These are phyloP conservation scores for Antigone vipio DNA, from an alignment of 2,113 vertebrate species.

Conservation along the genomic window DNA sequence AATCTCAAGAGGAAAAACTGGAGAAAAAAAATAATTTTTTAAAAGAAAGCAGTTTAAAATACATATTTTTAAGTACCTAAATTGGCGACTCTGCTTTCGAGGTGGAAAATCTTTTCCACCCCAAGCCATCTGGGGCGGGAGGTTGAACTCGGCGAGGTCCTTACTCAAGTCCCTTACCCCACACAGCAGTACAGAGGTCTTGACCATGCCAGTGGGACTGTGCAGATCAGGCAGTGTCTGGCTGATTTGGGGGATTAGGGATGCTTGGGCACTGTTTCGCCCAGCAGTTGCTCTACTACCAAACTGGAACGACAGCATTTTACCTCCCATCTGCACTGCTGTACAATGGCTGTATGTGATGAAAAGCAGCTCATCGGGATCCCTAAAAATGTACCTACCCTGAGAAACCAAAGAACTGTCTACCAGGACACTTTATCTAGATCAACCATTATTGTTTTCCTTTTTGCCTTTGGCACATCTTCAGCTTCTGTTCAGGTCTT, in stretches of 20 bases:
- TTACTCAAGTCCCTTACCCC: neutral
- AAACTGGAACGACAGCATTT: neutral
- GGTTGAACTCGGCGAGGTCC: fast-evolving
- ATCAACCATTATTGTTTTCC: neutral
- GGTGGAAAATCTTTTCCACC: neutral
- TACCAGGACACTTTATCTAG: neutral
- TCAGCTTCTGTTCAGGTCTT: neutral
- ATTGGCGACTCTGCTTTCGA: neutral
- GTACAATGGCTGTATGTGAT: neutral
- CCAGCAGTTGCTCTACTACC: neutral
- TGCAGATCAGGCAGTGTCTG: fast-evolving
- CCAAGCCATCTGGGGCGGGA: neutral
- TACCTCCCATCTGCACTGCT: neutral
- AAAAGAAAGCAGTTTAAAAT: neutral
- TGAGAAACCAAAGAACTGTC: neutral
- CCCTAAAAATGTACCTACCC: neutral
- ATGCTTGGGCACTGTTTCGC: neutral
- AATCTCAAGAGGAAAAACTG: neutral
- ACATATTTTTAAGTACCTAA: neutral
- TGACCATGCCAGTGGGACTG: neutral
- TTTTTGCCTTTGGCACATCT: neutral
- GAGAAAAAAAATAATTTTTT: neutral
- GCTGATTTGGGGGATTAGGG: neutral
- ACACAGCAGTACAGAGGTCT: neutral
- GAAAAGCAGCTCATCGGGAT: neutral